phyloP scores from a whole-genome alignment of 1,140 invertebrate species.

The Drosophila subobscura region DNA sequence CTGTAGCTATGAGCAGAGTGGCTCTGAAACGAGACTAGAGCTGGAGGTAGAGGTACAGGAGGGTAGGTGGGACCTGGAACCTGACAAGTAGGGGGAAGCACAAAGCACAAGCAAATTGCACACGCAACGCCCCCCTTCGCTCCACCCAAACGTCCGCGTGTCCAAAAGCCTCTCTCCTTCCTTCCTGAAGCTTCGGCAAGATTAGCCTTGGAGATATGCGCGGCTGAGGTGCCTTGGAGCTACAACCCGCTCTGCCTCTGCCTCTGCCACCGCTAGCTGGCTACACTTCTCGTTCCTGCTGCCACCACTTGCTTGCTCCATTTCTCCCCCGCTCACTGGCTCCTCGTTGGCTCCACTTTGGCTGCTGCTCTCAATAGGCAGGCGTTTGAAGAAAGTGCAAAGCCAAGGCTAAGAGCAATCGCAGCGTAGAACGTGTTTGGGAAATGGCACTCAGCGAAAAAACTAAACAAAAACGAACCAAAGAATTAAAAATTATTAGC shows the following conservation, averaged over 20 bases:
- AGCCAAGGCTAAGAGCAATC: slow-evolving; percentile 39
- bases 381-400: slow-evolving; percentile 60
- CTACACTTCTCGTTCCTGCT: slow-evolving; percentile 3
- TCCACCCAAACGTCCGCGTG: neutral
- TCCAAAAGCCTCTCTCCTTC: slow-evolving; percentile 6
- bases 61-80: neutral
- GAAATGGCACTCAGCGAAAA: slow-evolving; percentile 29
- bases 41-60: no score
- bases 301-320: no score
- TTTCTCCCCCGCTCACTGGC: no score
- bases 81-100: slow-evolving; percentile 19
- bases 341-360: slow-evolving; percentile 15
- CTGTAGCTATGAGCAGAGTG: no score
- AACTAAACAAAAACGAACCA: no score
- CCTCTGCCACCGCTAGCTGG: slow-evolving; percentile 9
- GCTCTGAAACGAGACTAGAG: no score
- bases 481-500: no score
- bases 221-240: slow-evolving; percentile 54
- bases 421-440: slow-evolving; percentile 53
- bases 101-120: slow-evolving; percentile 28
- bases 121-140: neutral
- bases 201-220: slow-evolving; percentile 68
- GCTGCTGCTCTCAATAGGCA: slow-evolving; percentile 42
- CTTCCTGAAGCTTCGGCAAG: slow-evolving; percentile 34
- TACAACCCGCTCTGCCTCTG: slow-evolving; percentile 19